Base-by-base conservation (phyloP, 2,888 invertebrate genomes). In the Conops quadrifasciatus region DNA sequence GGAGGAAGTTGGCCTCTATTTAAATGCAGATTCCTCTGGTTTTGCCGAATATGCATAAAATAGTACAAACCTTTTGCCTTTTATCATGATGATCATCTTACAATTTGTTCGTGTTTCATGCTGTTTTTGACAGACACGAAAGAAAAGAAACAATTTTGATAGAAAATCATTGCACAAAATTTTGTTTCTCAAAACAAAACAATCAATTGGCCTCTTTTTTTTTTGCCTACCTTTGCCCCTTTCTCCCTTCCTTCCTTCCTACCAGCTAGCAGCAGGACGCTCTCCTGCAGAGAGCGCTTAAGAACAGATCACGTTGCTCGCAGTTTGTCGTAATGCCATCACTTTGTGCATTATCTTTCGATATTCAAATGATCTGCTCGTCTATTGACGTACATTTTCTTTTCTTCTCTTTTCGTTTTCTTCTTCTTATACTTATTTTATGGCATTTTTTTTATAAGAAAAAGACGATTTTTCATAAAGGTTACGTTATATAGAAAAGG, bases 151-250 rank as follows among this genome's bases (percentile, higher is more conserved):
- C 11, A 49, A 13, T 49, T 49, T 49, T 24, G 16, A 58, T 26
- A 13, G 58, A 1, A 9, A 13, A 58, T 58, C 58, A 58, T 58
- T 58, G 58, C 58, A 58, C 24, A 26, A 58, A 58, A 58, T 58
- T 24, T n/a, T n/a, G n/a, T n/a, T n/a, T n/a, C n/a, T 13, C 58
- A 5, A 9, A 28, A 24, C 58, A 36, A 36, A 36, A 36, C 28
- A 58, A 58, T 24, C 16, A 58, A 13, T 13, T 28, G 58, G 24
- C 28, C 58, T 58, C 15, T n/a, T n/a, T n/a, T n/a, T n/a, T n/a
- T n/a, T n/a, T n/a, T n/a, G n/a, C 13, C 16, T 36, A 4, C 13
- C 16, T 58, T 58, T 1, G 58, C 28, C 24, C 5, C 5, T 58
- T 58, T 24, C 3, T 58, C 11, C 15, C 28, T 26, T 58, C 11